A percentile compares a stretch with the other conserved stretches of the same genome.
Evolutionary conservation across 92 coral and sea anemone species (phyloP).

Genomic region (Desmophyllum pertusum): DNA sequence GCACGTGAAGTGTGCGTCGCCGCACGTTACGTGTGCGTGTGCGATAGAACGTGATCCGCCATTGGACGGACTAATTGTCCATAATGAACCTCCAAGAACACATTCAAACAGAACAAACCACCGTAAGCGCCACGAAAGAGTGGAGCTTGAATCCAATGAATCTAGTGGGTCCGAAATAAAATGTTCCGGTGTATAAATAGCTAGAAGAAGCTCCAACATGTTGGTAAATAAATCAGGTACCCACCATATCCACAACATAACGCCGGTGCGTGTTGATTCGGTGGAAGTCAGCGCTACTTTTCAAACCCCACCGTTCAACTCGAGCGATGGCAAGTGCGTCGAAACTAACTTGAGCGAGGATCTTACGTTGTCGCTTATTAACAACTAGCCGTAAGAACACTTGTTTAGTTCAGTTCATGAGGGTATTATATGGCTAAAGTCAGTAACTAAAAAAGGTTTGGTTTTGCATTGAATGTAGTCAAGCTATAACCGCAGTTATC

Average conservation of each 20-base stretch:
- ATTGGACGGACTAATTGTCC: conserved; percentile 17
- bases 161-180: conserved; percentile 9
- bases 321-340: not conserved
- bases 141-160: not conserved
- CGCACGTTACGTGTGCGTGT: not conserved
- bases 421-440: not conserved
- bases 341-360: too few species aligned
- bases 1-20: not conserved
- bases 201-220: not conserved
- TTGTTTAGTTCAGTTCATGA: too few species aligned
- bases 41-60: conserved; percentile 26
- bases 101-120: conserved; percentile 28
- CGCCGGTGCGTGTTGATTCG: not conserved
- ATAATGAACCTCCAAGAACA: conserved; percentile 15
- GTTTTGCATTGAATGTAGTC: not conserved
- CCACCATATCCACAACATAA: not conserved
- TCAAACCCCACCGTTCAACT: not conserved
- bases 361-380: not conserved
- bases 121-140: conserved; percentile 14
- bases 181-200: conserved; percentile 1
- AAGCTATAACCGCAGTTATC: not conserved
- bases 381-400: not conserved
- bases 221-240: not conserved
- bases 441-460: not conserved
- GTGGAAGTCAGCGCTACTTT: not conserved